Conservation (phyloP, 2,888 invertebrate genomes). For the Heliconius ethilla region DNA sequence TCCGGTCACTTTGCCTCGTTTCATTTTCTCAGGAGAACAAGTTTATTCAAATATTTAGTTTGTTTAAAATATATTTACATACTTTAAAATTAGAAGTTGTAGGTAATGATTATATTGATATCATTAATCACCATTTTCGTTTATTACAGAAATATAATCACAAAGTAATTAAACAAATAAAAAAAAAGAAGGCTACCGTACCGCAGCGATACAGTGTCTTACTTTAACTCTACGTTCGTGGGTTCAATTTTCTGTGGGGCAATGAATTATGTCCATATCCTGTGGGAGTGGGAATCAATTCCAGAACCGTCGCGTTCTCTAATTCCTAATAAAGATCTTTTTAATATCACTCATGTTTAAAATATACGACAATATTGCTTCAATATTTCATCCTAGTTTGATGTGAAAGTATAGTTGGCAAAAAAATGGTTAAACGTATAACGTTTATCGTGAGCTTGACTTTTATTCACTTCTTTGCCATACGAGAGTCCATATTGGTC, state of each 20-base stretch:
- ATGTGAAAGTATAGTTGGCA: neutral
- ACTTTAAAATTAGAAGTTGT: too few species aligned
- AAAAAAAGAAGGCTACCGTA: too few species aligned
- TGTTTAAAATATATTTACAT: neutral
- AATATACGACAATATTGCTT: neutral
- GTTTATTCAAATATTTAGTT: neutral
- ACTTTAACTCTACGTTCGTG: too few species aligned
- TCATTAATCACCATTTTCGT: too few species aligned
- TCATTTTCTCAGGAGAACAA: neutral
- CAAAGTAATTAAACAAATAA: too few species aligned
- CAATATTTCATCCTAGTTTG: neutral
- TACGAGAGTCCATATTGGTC: neutral
- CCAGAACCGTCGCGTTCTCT: neutral
- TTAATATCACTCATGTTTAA: too few species aligned
- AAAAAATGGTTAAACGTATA: neutral
- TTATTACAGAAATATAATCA: too few species aligned
- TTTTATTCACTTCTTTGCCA: slow-evolving; percentile 4
- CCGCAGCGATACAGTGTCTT: too few species aligned
- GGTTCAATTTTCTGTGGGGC: too few species aligned
- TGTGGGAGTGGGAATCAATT: neutral
- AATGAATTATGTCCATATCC: too few species aligned
- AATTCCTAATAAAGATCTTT: too few species aligned
- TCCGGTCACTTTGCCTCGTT: neutral
- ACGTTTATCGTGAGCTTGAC: neutral
- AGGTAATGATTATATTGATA: too few species aligned